A percentile compares a stretch with the other conserved stretches of the same genome.
Evolutionary conservation across 2,113 vertebrate genomes (phyloP).

Genomic region (Agapornis roseicollis): DNA sequence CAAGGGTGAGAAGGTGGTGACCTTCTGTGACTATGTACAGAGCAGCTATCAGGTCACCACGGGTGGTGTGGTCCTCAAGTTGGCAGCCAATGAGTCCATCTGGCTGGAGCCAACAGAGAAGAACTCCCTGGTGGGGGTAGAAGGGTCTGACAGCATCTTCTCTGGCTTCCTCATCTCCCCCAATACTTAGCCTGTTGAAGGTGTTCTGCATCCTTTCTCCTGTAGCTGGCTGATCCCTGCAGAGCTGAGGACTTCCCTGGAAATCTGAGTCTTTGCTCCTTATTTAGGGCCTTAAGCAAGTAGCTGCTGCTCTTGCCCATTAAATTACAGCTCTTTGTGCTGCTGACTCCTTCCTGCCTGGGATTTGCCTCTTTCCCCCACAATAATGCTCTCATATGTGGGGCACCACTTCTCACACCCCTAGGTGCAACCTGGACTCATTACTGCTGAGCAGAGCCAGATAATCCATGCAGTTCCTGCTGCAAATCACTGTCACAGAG

Average conservation of each 20-base stretch:
- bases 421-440: background rate
- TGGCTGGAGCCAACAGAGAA: conserved; percentile 71
- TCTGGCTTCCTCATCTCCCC: conserved; percentile 83
- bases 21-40: conserved; percentile 74
- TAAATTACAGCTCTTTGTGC: background rate
- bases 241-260: background rate
- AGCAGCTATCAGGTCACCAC: conserved; percentile 76
- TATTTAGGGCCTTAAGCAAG: fast-evolving
- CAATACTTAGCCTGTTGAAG: fast-evolving
- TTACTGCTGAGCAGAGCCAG: background rate
- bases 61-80: conserved; percentile 72
- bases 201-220: background rate
- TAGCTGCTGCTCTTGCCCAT: background rate
- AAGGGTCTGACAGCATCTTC: conserved; percentile 80
- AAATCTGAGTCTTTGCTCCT: background rate
- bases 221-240: background rate
- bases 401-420: fast-evolving
- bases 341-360: background rate
- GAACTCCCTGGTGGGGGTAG: conserved; percentile 67
- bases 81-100: conserved; percentile 54
- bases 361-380: background rate
- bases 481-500: background rate
- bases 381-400: background rate
- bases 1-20: conserved; percentile 45
- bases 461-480: background rate